Conservation (phyloP, 2,797 vertebrate genomes). For the Siniperca undulata region DNA sequence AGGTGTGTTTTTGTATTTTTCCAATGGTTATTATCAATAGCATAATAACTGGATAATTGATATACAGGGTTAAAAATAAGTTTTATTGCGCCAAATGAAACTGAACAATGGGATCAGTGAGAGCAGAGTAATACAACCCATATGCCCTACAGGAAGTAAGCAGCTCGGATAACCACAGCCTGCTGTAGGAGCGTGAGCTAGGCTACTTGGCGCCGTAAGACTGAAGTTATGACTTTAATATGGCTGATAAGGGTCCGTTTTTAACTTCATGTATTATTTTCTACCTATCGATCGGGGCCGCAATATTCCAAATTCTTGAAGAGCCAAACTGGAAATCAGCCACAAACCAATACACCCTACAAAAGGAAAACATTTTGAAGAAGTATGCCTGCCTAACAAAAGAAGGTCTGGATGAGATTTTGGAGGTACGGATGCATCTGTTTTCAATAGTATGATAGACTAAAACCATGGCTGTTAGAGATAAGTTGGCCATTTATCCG, state of each 20-base stretch:
- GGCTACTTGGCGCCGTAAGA: background rate
- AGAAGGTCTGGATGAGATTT: constrained; percentile 88
- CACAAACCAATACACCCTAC: constrained; percentile 80
- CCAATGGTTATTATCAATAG: background rate
- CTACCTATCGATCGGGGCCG: constrained; percentile 95
- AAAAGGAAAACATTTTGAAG: constrained; percentile 86
- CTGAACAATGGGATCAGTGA: background rate
- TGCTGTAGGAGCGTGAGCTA: background rate
- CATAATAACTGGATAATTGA: too few relatives aligned
- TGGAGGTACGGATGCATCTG: constrained; percentile 84
- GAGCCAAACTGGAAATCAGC: constrained; percentile 91
- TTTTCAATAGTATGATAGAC: background rate
- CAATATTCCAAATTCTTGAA: constrained; percentile 95
- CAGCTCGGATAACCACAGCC: constrained; percentile 15
- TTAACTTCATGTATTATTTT: constrained; percentile 97
- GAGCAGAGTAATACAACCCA: background rate
- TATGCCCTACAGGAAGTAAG: constrained; percentile 63
- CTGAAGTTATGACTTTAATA: constrained; percentile 69
- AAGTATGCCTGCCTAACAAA: constrained; percentile 88
- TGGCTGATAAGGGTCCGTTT: constrained; percentile 92
- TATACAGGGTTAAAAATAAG: background rate
- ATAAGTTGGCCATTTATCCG: background rate
- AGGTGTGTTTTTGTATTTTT: background rate
- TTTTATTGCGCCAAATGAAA: background rate
- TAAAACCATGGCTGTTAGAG: too few relatives aligned